Evolutionary conservation across 2,797 vertebrate species (phyloP), one percentile per base, ranked within the genome.

Genomic region (Yasuhikotakia modesta): DNA sequence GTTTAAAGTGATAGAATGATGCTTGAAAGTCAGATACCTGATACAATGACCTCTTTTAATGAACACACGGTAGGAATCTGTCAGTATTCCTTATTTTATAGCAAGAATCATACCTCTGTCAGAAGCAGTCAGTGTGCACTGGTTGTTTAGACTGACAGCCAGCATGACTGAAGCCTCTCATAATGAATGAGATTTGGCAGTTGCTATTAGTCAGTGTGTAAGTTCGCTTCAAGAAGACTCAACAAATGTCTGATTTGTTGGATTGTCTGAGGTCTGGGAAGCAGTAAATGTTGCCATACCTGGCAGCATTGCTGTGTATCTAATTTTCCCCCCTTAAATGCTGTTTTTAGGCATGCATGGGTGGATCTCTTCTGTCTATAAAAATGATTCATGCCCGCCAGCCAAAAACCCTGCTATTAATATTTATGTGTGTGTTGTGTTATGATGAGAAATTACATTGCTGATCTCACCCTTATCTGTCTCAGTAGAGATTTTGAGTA

Each of bases 371-470:
- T 55, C 68, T 78, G 76, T 71, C 76, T 90, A 85, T 70, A 90
- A 88, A 92, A 92, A 91, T 87, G 88, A 92, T 92, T 92, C 90
- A 92, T 92, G 89, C 90, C 91, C 88, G 90, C 85, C 88, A 90
- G 92, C 91, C 90, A 87, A 92, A 92, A 90, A 92, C 73, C 67
- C 61, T 35, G 53, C 89, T 86, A 92, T 92, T 91, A 92, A 92
- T 93, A 93, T 93, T 92, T 91, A 93, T 93, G 89, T 82, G 88
- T 89, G 87, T 87, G 86, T 88, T 91, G 90, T 90, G 89, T 92
- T 93, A 92, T 91, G 91, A 92, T 92, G 92, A 91, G 90, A 91
- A 92, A 94, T 93, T 78, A 92, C 91, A 91, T 92, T 91, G 89
- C 90, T 82, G 87, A 90, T 89, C 91, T 92, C 89, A 90, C 93